These are phyloP conservation scores for Diorhabda elongata DNA, from an alignment of 1,140 invertebrate genomes.

Conservation along the genomic window DNA sequence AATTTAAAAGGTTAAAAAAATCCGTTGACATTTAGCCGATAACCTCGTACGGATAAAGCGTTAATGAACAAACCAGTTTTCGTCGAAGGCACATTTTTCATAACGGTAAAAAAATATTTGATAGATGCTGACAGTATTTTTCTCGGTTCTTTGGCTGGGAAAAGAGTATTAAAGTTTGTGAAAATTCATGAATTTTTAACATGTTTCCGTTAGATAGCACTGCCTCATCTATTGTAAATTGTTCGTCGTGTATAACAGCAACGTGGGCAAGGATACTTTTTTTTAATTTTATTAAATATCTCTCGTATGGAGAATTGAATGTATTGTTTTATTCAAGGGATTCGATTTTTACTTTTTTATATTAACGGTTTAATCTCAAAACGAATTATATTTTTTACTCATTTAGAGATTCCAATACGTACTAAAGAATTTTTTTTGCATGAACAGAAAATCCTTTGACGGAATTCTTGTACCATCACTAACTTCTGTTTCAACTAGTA, in stretches of 20 bases:
- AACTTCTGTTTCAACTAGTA: too few relatives aligned
- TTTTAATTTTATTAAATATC: too few relatives aligned
- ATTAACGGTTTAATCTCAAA: too few relatives aligned
- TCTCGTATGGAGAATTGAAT: too few relatives aligned
- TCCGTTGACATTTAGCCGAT: background rate
- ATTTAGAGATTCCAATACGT: too few relatives aligned
- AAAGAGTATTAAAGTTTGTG: background rate
- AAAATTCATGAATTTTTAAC: slow-evolving; percentile 3
- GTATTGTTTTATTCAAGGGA: too few relatives aligned
- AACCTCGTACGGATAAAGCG: background rate
- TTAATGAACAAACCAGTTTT: slow-evolving; percentile 1
- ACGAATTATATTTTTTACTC: too few relatives aligned
- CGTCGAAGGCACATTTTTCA: background rate
- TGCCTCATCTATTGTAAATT: background rate
- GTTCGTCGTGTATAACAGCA: background rate
- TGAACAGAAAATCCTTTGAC: too few relatives aligned
- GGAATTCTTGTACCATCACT: too few relatives aligned
- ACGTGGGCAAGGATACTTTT: background rate
- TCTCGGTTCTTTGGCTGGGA: background rate
- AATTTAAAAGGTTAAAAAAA: background rate
- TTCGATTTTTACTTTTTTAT: too few relatives aligned
- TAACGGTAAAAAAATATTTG: background rate
- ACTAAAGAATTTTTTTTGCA: too few relatives aligned
- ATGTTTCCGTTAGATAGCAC: background rate
- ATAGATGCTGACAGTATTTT: slow-evolving; percentile 2